Conservation (phyloP, 2,797 vertebrate species). For the Tapirus indicus region DNA sequence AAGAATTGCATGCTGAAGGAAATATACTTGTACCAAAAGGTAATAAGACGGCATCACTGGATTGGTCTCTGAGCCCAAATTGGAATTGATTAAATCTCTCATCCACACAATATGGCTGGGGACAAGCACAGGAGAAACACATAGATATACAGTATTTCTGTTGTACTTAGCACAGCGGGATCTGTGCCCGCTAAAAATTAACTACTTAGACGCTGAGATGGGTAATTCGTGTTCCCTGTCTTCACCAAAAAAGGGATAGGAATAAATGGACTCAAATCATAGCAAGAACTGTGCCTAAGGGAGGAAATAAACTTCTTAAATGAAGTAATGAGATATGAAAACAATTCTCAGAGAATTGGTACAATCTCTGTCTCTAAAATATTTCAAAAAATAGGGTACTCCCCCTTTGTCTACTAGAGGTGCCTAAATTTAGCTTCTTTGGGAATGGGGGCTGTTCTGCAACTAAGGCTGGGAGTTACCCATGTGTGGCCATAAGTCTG, state of each 20-base stretch:
- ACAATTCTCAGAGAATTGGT: neutral
- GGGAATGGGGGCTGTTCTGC: neutral
- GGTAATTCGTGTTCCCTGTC: neutral
- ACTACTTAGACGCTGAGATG: neutral
- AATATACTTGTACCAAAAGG: neutral
- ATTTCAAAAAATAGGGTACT: neutral
- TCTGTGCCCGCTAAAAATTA: conserved; percentile 61
- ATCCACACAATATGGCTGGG: neutral
- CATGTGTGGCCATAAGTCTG: neutral
- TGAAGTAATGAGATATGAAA: conserved; percentile 15
- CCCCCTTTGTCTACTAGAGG: neutral
- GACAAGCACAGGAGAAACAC: conserved; percentile 22
- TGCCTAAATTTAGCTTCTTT: neutral
- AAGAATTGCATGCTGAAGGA: conserved; percentile 45
- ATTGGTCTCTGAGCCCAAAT: neutral
- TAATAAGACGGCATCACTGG: conserved; percentile 12
- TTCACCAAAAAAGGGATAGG: conserved; percentile 42
- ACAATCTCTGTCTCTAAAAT: neutral
- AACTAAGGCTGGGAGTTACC: neutral
- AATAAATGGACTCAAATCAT: neutral
- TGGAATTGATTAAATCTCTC: conserved; percentile 48
- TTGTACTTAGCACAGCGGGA: conserved; percentile 64
- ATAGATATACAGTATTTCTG: conserved; percentile 50
- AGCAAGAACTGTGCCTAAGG: neutral
- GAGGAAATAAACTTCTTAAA: conserved; percentile 1